Base-by-base conservation (phyloP, 92 coral and sea anemone species). In the Bergia puertoricense region DNA sequence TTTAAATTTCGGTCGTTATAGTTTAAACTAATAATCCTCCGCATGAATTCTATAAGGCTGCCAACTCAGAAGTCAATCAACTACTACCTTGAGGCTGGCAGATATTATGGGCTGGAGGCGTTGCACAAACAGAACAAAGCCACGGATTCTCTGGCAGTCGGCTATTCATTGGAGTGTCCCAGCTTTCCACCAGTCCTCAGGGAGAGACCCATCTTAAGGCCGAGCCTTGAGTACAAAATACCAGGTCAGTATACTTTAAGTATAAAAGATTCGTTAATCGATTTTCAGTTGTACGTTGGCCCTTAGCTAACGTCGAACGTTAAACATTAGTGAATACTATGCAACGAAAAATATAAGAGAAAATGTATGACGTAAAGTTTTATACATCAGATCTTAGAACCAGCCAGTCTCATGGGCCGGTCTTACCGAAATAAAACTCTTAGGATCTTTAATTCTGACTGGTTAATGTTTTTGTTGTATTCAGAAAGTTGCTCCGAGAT, bases 401-500 rank as follows among this genome's bases (percentile, higher is more conserved):
- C 4, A 48, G 54, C 54, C 54, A 48, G 54, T 48, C 54, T 48
- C 54, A 4, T 48, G 54, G 54, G 4, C 54, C 54, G 8, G 8
- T 8, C 5, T 48, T 4, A 48, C 8, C 54, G 5, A 48, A 48
- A 48, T 48, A 48, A 48, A 48, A 4, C 54, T 48, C 54, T 4
- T 48, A 57, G 20, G 66, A 57, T 57, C 66, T 57, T 6, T 57
- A 16, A 62, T 57, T 56, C 2, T 16, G 40, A 54, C 40, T 2
- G 40, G 16, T 13, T 71, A 10, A 6, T 65, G 38, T 22, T 54
- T 23, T 57, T 14, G 74, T 3, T 23, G 43, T 43, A 67, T 66
- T 8, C 65, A 96, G 99, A 91, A 86, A 95, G 95, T 89, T 97
- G 99, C 74, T 89, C 95, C 20, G 99, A 97, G 86, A 82, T 97